Percentiles rank a stretch among this genome's conserved stretches.
Conservation (phyloP, 2,113 vertebrate genomes). For the Raphicerus campestris region DNA sequence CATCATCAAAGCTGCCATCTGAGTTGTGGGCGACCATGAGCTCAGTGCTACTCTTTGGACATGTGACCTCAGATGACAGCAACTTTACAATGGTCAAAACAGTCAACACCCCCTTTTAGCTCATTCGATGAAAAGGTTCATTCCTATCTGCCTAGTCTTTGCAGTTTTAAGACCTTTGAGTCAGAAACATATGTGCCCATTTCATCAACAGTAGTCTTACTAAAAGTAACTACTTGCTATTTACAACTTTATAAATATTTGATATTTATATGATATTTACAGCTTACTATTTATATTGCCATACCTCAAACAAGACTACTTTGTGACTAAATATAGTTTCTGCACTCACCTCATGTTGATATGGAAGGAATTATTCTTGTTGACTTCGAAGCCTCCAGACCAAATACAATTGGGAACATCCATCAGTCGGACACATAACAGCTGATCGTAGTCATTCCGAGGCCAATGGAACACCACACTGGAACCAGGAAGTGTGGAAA, state of each 20-base stretch:
- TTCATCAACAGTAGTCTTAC: background rate
- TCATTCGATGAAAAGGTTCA: background rate
- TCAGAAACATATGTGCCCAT: background rate
- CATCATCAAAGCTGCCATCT: background rate
- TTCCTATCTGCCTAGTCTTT: background rate
- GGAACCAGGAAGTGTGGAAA: conserved; percentile 96
- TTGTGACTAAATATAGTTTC: background rate
- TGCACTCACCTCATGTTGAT: conserved; percentile 94
- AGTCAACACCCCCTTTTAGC: background rate
- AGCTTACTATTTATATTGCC: background rate
- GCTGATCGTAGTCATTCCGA: conserved; percentile 95
- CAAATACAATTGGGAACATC: conserved; percentile 92
- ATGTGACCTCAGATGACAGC: background rate
- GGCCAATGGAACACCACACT: conserved; percentile 99
- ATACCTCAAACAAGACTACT: background rate
- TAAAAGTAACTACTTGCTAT: background rate
- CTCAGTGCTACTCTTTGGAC: background rate
- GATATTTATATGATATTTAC: background rate
- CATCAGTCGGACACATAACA: conserved; percentile 95
- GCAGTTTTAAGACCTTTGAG: background rate
- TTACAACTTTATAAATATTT: background rate
- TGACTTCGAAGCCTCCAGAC: conserved; percentile 98
- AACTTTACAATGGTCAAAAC: background rate
- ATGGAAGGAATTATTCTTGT: conserved; percentile 96
- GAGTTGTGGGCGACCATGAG: background rate